Evolutionary conservation across 2,888 invertebrate species (phyloP).

Genomic region (Pristionchus japonicus): DNA sequence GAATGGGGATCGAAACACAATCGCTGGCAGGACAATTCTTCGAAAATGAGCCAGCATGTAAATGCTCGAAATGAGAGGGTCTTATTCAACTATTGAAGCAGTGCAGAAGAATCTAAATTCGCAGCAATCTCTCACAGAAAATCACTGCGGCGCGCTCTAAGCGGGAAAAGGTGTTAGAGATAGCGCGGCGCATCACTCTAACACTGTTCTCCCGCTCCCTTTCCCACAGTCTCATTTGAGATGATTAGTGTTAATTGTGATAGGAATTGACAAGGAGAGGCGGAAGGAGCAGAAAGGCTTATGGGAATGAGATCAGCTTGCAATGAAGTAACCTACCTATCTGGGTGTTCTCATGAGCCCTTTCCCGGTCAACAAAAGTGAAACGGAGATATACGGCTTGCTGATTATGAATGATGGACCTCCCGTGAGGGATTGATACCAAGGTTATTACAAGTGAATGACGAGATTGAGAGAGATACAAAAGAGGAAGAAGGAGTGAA

Average conservation of each 20-base stretch:
- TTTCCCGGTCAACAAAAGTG: conserved; percentile 12
- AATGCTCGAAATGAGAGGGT: too few relatives aligned
- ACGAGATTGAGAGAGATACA: not conserved
- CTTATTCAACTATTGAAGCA: too few relatives aligned
- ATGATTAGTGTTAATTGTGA: conserved; percentile 41
- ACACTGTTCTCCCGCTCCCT: not conserved
- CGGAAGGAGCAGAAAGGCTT: not conserved
- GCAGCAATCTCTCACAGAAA: not conserved
- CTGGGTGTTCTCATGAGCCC: not conserved
- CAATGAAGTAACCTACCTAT: not conserved
- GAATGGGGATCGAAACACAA: too few relatives aligned
- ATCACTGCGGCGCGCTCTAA: not conserved
- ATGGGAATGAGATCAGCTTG: conserved; percentile 14
- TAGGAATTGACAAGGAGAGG: conserved; percentile 13
- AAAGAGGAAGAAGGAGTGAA: not conserved
- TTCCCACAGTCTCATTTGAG: conserved; percentile 30
- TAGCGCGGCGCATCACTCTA: not conserved
- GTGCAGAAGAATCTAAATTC: not conserved
- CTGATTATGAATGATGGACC: not conserved
- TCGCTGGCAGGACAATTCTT: too few relatives aligned
- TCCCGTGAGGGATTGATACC: not conserved
- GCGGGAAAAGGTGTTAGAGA: not conserved
- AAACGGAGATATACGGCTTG: not conserved
- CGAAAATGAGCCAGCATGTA: too few relatives aligned
- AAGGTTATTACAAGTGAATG: not conserved